phyloP scores from a whole-genome alignment of 92 coral and sea anemone genomes.

The Epizoanthus rinbou region DNA sequence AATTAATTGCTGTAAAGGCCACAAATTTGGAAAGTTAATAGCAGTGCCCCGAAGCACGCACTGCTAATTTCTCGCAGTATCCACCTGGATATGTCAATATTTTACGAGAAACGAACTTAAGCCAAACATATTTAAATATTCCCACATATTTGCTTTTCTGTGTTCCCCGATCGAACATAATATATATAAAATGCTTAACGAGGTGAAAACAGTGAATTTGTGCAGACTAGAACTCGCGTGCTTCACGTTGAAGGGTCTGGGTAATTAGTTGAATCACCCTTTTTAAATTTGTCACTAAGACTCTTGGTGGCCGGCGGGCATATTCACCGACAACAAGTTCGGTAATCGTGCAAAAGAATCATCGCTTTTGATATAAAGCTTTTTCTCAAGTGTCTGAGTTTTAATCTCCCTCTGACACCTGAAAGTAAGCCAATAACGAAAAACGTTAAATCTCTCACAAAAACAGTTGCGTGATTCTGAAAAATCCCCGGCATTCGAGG shows the following conservation, averaged over 20 bases:
- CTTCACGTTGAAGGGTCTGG: not conserved
- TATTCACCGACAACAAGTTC: slow-evolving; percentile 1
- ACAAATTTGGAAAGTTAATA: slow-evolving; percentile 45
- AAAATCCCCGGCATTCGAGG: slow-evolving; percentile 36
- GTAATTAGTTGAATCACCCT: slow-evolving; percentile 39
- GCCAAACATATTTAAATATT: not conserved
- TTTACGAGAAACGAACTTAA: slow-evolving; percentile 15
- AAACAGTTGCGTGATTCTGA: slow-evolving; percentile 42
- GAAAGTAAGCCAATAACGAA: slow-evolving; percentile 24
- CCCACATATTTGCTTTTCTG: slow-evolving; percentile 10
- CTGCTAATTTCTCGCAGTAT: slow-evolving; percentile 4
- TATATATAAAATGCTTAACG: not conserved
- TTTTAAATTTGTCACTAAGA: slow-evolving; percentile 37
- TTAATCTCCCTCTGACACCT: slow-evolving; percentile 43
- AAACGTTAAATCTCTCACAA: slow-evolving; percentile 26
- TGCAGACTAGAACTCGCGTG: slow-evolving; percentile 32
- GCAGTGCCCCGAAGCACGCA: slow-evolving; percentile 48
- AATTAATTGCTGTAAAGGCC: slow-evolving; percentile 34
- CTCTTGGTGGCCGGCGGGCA: slow-evolving; percentile 36
- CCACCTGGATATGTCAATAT: slow-evolving; percentile 15
- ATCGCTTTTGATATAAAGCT: slow-evolving; percentile 32
- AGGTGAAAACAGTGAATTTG: not conserved
- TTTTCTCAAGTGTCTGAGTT: slow-evolving; percentile 35
- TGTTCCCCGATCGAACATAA: not conserved
- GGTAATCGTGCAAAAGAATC: slow-evolving; percentile 20